Evolutionary conservation across 1,140 invertebrate genomes (phyloP).

Genomic region (Drosophila kepulauana): DNA sequence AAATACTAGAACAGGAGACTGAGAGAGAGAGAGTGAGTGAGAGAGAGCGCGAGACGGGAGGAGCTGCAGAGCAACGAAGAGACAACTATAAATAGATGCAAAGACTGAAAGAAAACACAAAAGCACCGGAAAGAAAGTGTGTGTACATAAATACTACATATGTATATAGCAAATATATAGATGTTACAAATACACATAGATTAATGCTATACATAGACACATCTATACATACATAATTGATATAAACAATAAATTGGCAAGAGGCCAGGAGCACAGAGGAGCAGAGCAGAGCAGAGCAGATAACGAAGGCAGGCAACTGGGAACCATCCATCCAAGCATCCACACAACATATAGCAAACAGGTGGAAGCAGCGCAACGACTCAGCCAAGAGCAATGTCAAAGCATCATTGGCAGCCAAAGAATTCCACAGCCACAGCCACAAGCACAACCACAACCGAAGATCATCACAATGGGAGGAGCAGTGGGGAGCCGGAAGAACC

Average conservation of each 20-base stretch:
- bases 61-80: conserved; percentile 24
- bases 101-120: conserved; percentile 36
- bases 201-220: neutral
- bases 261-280: conserved; percentile 43
- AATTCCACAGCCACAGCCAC: neutral
- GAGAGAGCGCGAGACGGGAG: conserved; percentile 35
- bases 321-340: neutral
- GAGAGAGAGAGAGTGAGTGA: neutral
- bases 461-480: conserved; percentile 16
- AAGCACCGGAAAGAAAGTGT: conserved; percentile 46
- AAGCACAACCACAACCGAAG: too few relatives aligned
- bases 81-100: conserved; percentile 63
- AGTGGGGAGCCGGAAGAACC: neutral
- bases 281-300: conserved; percentile 17
- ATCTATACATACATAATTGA: conserved; percentile 35
- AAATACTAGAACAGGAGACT: conserved; percentile 2
- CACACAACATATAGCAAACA: conserved; percentile 42
- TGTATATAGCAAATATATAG: neutral
- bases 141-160: conserved; percentile 47
- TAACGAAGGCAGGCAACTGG: conserved; percentile 1
- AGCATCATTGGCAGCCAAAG: conserved; percentile 21
- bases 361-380: conserved; percentile 38
- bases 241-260: conserved; percentile 72
- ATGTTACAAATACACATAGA: neutral
- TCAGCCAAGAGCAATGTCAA: conserved; percentile 62